Base-by-base conservation (phyloP, 2,888 invertebrate species). In the Steromphala cineraria region DNA sequence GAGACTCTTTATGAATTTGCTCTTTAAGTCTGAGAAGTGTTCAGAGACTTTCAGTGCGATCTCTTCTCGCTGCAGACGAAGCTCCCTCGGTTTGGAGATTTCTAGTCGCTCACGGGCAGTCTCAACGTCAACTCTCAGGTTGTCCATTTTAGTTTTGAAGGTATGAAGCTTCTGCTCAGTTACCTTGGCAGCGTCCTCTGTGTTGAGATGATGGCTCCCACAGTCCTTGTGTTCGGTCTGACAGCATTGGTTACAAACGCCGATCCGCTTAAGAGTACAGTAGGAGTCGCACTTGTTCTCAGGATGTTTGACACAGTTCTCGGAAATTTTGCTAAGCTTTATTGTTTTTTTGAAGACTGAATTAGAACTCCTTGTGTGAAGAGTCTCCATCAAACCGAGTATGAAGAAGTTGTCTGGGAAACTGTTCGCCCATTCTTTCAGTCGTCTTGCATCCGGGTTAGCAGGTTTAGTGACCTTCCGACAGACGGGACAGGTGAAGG, bases 401-500 rank as follows among this genome's bases (percentile, higher is more conserved):
- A 88, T 84, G 15, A 87, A 82, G 75, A 87, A 86, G 78, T 87
- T 88, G 8, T 67, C 74, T 0, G 86, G 85, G 56, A 87, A 81
- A 71, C 80, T 76, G 0, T 87, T 87, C 7, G 85, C 83, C 85
- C 87, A 86, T 1, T 84, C 79, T 31, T 75, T 80, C 1, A 62
- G n/a, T 24, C 21, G 24, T 13, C 24, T 62, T 62, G 85, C 81
- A 19, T 85, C 84, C 0, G 83, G 82, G 53, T 86, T 86, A 13
- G 88, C 82, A 0, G 87, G 85, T 55, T 83, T 82, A 3, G 87
- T 85, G 15, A 67, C 82, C 5, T 84, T 83, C 75, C 83, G 86
- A 78, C 88, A 88, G 62, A 82, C 82, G 15, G 88, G 88, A 67
- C 88, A 88, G 17, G 81, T 83, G 67, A 87, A 88, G 15, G 80